Base-by-base conservation (phyloP, 2,888 invertebrate species). In the Eurytoma californica region DNA sequence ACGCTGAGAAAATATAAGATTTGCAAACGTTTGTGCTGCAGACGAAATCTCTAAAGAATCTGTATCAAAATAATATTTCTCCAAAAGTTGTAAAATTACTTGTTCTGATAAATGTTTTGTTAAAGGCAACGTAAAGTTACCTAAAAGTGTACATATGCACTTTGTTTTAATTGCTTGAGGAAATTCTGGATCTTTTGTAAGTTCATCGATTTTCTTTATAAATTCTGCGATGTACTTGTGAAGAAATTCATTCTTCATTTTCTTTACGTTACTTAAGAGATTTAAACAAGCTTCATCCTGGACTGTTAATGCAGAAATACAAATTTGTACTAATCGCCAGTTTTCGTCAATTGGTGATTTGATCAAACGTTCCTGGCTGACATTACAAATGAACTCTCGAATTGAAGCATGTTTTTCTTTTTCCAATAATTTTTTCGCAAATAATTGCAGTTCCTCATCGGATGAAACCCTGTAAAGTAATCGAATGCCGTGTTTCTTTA, bases 401-500 rank as follows among this genome's bases (percentile, higher is more conserved):
- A 88, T 84, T 0, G 88, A 85, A 20, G 76, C 18, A 65, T 89
- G 84, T 0, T 47, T 72, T 4, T 86, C 83, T 0, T 12, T 67
- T 0, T 47, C 65, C 87, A 86, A 86, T 0, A 82, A 69, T 0
- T 74, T 20, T 0, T 51, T n/a, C 0, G 86, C 68, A 12, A 86
- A 83, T 0, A 51, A 9, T 0, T 67, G 14, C 0, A 84, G 67
- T 1, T 85, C 79, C 0, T 82, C 58, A 0, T 76, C 63, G 7
- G 85, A 47, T 0, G 83, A 83, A 0, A 86, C 75, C 5, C 82
- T 67, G 49, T 73, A 83, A 30, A 87, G 77, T 3, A 89, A 2
- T 47, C 87, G 84, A 14, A 89, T 83, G 0, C 86, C 88, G 47
- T 88, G 88, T 76, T 90, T 90, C 13, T 82, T 86, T 0, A 87